Percentiles rank a stretch among this genome's conserved stretches.
These are phyloP conservation scores for Crocallis elinguaria DNA, from an alignment of 2,888 invertebrate genomes.

Conservation along the genomic window DNA sequence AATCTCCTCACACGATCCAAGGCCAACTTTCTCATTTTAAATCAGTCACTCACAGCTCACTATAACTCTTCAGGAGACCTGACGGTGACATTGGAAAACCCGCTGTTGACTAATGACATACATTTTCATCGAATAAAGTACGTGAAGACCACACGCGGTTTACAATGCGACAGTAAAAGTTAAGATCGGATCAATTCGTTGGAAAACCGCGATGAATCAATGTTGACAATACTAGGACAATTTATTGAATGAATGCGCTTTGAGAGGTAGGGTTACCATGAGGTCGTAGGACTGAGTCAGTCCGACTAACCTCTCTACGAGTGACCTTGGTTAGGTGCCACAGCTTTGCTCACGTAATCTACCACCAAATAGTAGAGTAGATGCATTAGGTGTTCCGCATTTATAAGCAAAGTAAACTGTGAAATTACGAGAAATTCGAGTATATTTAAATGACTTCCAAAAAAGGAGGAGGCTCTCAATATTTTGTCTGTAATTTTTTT, in stretches of 20 bases:
- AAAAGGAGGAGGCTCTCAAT: no score
- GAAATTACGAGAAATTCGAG: no score
- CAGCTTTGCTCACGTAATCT: no score
- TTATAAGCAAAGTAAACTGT: no score
- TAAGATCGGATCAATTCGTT: constrained; percentile 43
- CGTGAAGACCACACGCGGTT: constrained; percentile 55
- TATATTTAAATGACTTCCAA: no score
- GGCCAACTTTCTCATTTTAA: constrained; percentile 17
- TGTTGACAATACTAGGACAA: constrained; percentile 59
- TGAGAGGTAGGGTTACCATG: constrained; percentile 47
- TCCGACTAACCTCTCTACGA: no score
- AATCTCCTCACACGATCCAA: background rate
- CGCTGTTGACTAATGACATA: constrained; percentile 12
- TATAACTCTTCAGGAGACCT: background rate
- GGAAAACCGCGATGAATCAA: constrained; percentile 56
- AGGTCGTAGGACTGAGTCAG: background rate
- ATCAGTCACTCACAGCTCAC: constrained; percentile 10
- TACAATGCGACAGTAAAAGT: constrained; percentile 40
- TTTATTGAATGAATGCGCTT: constrained; percentile 69
- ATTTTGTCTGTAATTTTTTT: no score
- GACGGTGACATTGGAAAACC: constrained; percentile 17
- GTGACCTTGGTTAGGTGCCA: no score
- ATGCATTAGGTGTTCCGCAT: no score
- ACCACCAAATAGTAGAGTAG: no score
- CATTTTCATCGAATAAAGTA: constrained; percentile 25